phyloP scores from a whole-genome alignment of 2,797 vertebrate genomes.

The Atherinosoma microstoma region DNA sequence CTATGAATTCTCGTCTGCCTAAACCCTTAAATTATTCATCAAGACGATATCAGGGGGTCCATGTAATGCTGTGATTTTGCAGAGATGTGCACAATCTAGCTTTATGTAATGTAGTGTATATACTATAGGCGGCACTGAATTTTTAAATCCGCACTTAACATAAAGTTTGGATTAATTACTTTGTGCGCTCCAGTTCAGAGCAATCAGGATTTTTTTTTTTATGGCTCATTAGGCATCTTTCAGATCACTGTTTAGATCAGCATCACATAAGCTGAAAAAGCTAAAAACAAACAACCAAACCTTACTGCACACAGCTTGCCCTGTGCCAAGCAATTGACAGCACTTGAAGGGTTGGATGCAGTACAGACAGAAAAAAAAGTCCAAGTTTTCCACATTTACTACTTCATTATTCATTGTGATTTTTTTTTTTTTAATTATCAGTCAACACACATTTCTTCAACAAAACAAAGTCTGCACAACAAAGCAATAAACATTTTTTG shows the following conservation, averaged over 20 bases:
- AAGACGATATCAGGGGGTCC: conserved; percentile 41
- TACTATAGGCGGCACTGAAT: not conserved
- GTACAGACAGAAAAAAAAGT: not conserved
- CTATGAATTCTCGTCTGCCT: conserved; percentile 31
- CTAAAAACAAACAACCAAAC: not conserved
- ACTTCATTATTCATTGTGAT: not conserved
- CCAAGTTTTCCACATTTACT: not conserved
- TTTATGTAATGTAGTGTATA: conserved; percentile 16
- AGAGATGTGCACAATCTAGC: conserved; percentile 35
- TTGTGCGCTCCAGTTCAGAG: not conserved
- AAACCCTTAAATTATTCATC: conserved; percentile 62
- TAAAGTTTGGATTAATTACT: not conserved
- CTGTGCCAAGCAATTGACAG: no score
- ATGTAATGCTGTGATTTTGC: conserved; percentile 40
- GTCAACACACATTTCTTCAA: no score
- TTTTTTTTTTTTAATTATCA: not conserved
- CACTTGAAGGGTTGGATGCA: not conserved
- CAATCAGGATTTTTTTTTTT: not conserved
- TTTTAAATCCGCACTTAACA: not conserved
- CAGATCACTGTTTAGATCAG: not conserved
- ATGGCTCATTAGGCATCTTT: not conserved
- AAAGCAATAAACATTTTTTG: no score
- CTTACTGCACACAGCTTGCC: not conserved
- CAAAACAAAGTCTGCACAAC: no score
- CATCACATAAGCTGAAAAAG: not conserved